Conservation (phyloP, 37 sponge, comb jelly and placozoan species). For the Diacarnus erythraeanus region DNA sequence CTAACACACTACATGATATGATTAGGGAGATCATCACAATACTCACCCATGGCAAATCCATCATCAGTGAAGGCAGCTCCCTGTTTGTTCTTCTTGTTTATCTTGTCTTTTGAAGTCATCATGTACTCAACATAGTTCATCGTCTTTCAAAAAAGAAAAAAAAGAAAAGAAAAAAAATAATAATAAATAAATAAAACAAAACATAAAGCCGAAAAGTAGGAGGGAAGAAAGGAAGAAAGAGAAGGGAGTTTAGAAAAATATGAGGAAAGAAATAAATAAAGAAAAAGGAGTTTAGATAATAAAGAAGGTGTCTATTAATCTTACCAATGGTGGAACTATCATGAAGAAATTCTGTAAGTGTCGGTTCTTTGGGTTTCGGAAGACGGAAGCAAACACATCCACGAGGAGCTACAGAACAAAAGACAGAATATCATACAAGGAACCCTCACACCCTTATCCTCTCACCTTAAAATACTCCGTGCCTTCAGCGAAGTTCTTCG, state of each 20-base stretch:
- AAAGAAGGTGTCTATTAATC: background rate
- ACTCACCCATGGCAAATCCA: slow-evolving; percentile 96
- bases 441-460: background rate
- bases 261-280: background rate
- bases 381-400: slow-evolving; percentile 88
- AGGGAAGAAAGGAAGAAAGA: background rate
- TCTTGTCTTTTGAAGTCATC: slow-evolving; percentile 93
- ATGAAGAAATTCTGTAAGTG: slow-evolving; percentile 96
- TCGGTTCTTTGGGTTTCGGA: slow-evolving; percentile 86
- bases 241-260: background rate
- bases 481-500: slow-evolving; percentile 95
- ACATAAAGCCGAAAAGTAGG: too few relatives aligned
- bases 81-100: slow-evolving; percentile 95
- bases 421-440: background rate
- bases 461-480: slow-evolving; percentile 96
- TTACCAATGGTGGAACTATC: slow-evolving; percentile 93
- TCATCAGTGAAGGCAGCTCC: slow-evolving; percentile 98
- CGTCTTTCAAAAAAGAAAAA: slow-evolving; percentile 51
- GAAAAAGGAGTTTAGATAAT: background rate
- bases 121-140: slow-evolving; percentile 95
- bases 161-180: background rate
- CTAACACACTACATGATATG: too few relatives aligned
- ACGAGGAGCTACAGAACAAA: slow-evolving; percentile 76
- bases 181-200: background rate
- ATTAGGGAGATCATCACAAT: too few relatives aligned